Percentiles rank a stretch among this genome's conserved stretches.
phyloP scores from a whole-genome alignment of 2,888 invertebrate species.

The Tachystola acroxantha region DNA sequence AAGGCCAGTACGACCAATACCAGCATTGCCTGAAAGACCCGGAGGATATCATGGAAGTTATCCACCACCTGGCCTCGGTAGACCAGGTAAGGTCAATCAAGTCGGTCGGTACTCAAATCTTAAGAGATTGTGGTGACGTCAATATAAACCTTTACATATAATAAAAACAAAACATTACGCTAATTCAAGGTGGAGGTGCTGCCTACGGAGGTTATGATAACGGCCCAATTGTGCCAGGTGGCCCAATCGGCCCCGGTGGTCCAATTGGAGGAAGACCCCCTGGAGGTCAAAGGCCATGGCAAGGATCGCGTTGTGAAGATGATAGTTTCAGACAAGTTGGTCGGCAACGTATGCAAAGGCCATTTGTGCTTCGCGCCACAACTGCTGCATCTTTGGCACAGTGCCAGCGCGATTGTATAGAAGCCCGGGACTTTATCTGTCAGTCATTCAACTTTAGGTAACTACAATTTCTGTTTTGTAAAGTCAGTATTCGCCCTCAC shows the following conservation, averaged over 20 bases:
- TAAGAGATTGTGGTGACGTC: too few species aligned
- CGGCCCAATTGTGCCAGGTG: slow-evolving; percentile 30
- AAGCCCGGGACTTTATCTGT: slow-evolving; percentile 89
- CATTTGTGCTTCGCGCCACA: slow-evolving; percentile 85
- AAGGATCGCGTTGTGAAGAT: slow-evolving; percentile 86
- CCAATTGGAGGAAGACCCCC: slow-evolving; percentile 48
- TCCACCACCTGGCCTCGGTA: slow-evolving; percentile 58
- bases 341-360: slow-evolving; percentile 86
- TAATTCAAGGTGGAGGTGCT: slow-evolving; percentile 39
- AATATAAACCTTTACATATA: too few species aligned
- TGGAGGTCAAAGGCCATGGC: slow-evolving; percentile 55
- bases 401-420: slow-evolving; percentile 91
- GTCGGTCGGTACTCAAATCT: too few species aligned
- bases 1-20: slow-evolving; percentile 39
- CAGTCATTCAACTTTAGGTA: slow-evolving; percentile 92
- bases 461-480: too few species aligned
- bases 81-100: slow-evolving; percentile 44
- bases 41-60: slow-evolving; percentile 75
- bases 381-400: slow-evolving; percentile 86
- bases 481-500: too few species aligned
- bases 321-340: slow-evolving; percentile 92
- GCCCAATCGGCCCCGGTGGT: slow-evolving; percentile 47
- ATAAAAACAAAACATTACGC: too few species aligned
- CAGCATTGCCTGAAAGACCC: slow-evolving; percentile 40
- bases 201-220: slow-evolving; percentile 49